Percentiles rank a stretch among this genome's conserved stretches.
phyloP scores from a whole-genome alignment of 2,113 vertebrate genomes.

The Chaetodon trifascialis region DNA sequence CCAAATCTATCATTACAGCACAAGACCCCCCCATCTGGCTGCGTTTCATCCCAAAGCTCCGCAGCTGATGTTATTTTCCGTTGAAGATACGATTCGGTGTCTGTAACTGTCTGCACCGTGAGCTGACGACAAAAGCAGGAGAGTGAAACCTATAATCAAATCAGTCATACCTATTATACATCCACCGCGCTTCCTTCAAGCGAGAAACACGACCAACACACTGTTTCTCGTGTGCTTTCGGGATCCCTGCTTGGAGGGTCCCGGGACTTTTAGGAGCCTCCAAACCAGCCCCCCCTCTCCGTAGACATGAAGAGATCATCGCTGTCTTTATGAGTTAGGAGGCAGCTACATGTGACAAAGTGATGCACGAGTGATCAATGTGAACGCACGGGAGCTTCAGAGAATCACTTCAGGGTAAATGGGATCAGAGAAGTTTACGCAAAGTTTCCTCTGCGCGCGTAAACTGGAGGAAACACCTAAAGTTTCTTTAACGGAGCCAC shows the following conservation, averaged over 20 bases:
- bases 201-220: constrained; percentile 2
- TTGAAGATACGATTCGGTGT: constrained; percentile 49
- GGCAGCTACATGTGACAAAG: constrained; percentile 1
- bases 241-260: background rate
- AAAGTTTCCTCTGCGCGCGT: background rate
- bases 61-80: constrained; percentile 47
- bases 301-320: background rate
- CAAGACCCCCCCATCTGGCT: constrained; percentile 43
- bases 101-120: constrained; percentile 31
- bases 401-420: background rate
- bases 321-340: background rate
- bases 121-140: constrained; percentile 31
- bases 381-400: background rate
- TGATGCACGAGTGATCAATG: constrained; percentile 12
- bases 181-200: constrained; percentile 44
- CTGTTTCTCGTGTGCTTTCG: background rate
- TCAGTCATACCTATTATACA: constrained; percentile 56
- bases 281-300: background rate
- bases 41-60: constrained; percentile 43
- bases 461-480: background rate
- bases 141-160: constrained; percentile 64
- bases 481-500: background rate
- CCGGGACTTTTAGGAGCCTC: background rate
- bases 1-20: constrained; percentile 39
- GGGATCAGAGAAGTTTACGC: background rate